Base-by-base conservation (phyloP, 2,888 invertebrate genomes). In the Trichacis sp. region DNA sequence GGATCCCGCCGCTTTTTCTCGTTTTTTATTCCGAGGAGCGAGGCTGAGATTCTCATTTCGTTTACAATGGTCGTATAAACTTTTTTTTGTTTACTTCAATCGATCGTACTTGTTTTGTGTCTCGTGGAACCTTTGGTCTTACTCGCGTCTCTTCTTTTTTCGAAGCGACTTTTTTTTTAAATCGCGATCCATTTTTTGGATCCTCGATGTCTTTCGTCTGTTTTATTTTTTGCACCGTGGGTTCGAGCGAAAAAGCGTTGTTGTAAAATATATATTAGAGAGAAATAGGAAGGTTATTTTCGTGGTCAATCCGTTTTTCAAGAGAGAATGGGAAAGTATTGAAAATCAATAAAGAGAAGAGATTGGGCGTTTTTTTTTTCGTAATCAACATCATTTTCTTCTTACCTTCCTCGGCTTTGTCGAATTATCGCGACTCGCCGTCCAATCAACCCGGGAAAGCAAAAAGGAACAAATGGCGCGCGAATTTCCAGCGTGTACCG, bases 311-410 rank as follows among this genome's bases (percentile, higher is more conserved):
- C 48, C 51, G 57, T 48, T 61, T 61, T 45, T 50, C 20, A 45
- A 36, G 53, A 63, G 60, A 43, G 60, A 68, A 68, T 64, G 68
- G 64, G 59, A 57, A 68, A 68, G 61, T 18, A 67, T 67, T 67
- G 63, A 59, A 68, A 64, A 68, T 64, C 64, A 68, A 68, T 68
- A 68, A 68, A 68, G 68, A 68, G 67, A 67, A 67, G 59, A 67
- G 67, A 63, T 60, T 4, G 42, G 36, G 63, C 60, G 63, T 67
- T 68, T 67, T 67, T n/a, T n/a, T 68, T 67, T 48, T 47, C 67
- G 63, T 67, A 67, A 60, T 58, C 61, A 42, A 47, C 29, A 8
- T 24, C 24, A 24, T 24, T 24, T 24, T 24, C 42, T 42, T 15
- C 17, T 57, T 57, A 48, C 51, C 48, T 55, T 53, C 15, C 9